Evolutionary conservation across 2,797 vertebrate genomes (phyloP).

Genomic region (Sebastes itinus): DNA sequence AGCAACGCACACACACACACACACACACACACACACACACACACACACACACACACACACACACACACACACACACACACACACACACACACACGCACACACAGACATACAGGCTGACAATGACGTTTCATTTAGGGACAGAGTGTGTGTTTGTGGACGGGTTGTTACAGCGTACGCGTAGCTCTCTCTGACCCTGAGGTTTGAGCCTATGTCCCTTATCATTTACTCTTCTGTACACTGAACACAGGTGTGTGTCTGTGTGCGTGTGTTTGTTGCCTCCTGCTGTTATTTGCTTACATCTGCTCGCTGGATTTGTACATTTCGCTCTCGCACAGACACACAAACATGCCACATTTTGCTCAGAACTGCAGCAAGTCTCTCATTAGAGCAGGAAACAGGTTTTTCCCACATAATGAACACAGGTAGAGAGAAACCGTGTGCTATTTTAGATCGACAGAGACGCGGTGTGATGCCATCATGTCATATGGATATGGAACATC

Average conservation of each 20-base stretch:
- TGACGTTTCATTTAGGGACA: slow-evolving; percentile 61
- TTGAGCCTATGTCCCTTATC: slow-evolving; percentile 27
- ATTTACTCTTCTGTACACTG: slow-evolving; percentile 14
- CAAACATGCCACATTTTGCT: slow-evolving; percentile 2
- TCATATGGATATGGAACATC: slow-evolving; percentile 5
- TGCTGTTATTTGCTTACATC: slow-evolving; percentile 20
- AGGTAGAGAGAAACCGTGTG: slow-evolving; percentile 6
- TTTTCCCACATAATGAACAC: slow-evolving; percentile 39
- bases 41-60: slow-evolving; percentile 12
- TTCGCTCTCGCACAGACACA: background rate
- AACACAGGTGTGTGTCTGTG: slow-evolving; percentile 17
- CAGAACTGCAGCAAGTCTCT: slow-evolving; percentile 46
- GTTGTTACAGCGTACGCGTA: slow-evolving; percentile 12
- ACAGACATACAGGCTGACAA: slow-evolving; percentile 29
- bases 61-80: background rate
- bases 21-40: background rate
- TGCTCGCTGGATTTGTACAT: slow-evolving; percentile 4
- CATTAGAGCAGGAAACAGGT: slow-evolving; percentile 44
- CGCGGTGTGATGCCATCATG: background rate
- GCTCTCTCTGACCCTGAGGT: slow-evolving; percentile 40
- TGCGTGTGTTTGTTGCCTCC: slow-evolving; percentile 12
- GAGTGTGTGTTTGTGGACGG: slow-evolving; percentile 21
- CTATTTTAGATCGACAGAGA: slow-evolving; percentile 39
- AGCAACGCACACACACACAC: slow-evolving; percentile 20
- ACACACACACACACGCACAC: slow-evolving; percentile 24